Conservation (phyloP, 1,140 invertebrate species). For the Drosophila punjabiensis region DNA sequence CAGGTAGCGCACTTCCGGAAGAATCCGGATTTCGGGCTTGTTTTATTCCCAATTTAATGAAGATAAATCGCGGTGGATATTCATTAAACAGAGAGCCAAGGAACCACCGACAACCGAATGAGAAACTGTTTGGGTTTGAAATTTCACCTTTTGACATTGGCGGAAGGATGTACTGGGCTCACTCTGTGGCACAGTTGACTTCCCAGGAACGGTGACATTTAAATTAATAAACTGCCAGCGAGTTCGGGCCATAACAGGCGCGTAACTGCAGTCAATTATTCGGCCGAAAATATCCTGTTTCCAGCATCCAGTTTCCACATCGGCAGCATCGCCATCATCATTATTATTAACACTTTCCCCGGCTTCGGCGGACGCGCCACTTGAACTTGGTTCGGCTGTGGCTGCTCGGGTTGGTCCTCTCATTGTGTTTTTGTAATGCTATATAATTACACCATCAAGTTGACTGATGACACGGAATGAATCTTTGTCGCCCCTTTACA, state of each 20-base stretch:
- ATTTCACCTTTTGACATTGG: constrained; percentile 81
- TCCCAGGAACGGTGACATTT: constrained; percentile 64
- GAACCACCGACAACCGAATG: constrained; percentile 7
- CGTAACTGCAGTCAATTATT: constrained; percentile 75
- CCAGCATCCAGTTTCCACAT: constrained; percentile 67
- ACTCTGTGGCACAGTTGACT: neutral
- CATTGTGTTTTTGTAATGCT: constrained; percentile 68
- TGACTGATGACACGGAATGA: constrained; percentile 85
- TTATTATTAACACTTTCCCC: constrained; percentile 79
- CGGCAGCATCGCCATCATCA: constrained; percentile 49
- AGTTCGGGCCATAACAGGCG: constrained; percentile 53
- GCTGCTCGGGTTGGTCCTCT: constrained; percentile 33
- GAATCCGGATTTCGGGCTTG: neutral
- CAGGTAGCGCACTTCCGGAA: constrained; percentile 70
- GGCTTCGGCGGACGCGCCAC: constrained; percentile 44
- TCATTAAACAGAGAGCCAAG: neutral
- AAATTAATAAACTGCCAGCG: constrained; percentile 77
- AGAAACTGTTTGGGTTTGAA: constrained; percentile 75
- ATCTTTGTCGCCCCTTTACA: constrained; percentile 81
- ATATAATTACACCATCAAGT: constrained; percentile 85
- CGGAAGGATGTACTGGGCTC: constrained; percentile 15
- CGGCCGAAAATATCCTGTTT: constrained; percentile 66
- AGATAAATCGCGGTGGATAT: constrained; percentile 66
- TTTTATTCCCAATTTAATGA: constrained; percentile 64
- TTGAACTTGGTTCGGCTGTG: constrained; percentile 61